A percentile compares a stretch with the other conserved stretches of the same genome.
Conservation (phyloP, 2,888 invertebrate species). For the Amiota communis region DNA sequence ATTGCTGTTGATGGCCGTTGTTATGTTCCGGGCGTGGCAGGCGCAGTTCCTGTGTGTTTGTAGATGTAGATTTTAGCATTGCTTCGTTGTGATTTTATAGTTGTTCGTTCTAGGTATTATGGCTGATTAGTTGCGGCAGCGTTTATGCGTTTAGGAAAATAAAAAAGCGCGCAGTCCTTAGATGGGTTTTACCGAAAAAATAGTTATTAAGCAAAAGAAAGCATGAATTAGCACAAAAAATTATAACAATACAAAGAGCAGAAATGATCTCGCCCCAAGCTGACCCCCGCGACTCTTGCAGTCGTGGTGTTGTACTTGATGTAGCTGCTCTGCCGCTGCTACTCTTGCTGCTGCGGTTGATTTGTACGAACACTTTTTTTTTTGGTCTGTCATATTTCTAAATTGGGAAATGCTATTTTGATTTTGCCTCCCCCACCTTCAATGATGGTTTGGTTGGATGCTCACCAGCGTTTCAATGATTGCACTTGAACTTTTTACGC, state of each 20-base stretch:
- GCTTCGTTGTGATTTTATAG: conserved; percentile 27
- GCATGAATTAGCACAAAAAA: conserved; percentile 57
- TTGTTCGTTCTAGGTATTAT: conserved; percentile 12
- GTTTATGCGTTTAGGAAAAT: conserved; percentile 37
- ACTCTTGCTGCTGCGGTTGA: conserved; percentile 41
- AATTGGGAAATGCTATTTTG: conserved; percentile 66
- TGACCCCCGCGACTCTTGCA: conserved; percentile 43
- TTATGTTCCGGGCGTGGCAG: conserved; percentile 67
- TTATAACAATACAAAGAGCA: conserved; percentile 41
- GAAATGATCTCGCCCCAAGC: conserved; percentile 12
- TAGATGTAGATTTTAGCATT: conserved; percentile 70
- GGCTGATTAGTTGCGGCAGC: conserved; percentile 36
- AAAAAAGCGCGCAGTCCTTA: conserved; percentile 39
- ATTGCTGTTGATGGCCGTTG: conserved; percentile 41
- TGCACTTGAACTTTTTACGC: conserved; percentile 54
- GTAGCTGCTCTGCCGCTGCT: conserved; percentile 37
- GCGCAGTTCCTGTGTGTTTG: conserved; percentile 71
- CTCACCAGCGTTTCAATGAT: conserved; percentile 57
- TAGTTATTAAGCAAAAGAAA: conserved; percentile 46
- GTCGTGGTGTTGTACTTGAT: conserved; percentile 50
- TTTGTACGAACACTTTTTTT: conserved; percentile 46
- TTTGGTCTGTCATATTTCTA: conserved; percentile 65
- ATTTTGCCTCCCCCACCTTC: conserved; percentile 44
- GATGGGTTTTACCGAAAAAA: conserved; percentile 36
- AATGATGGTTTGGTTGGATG: conserved; percentile 41